phyloP scores from a whole-genome alignment of 2,113 vertebrate genomes.

The Crotophaga sulcirostris region DNA sequence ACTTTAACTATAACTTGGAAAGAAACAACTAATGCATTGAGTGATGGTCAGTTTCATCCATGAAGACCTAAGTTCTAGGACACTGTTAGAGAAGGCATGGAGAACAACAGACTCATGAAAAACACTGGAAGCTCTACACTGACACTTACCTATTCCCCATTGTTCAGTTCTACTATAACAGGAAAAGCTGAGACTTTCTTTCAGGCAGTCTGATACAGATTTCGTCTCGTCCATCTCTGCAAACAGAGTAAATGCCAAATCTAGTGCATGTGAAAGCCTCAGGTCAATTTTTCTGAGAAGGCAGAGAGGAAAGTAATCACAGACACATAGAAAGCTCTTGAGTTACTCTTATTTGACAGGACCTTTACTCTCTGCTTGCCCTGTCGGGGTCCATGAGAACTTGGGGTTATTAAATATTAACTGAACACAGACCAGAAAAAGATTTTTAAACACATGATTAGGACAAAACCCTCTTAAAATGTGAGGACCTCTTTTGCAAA shows the following conservation, averaged over 20 bases:
- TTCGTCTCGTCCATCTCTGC: not conserved
- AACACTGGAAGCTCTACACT: not conserved
- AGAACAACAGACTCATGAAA: not conserved
- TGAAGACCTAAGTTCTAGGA: not conserved
- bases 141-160: not conserved
- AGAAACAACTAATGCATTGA: not conserved
- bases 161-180: not conserved
- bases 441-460: not conserved
- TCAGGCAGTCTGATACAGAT: not conserved
- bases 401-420: not conserved
- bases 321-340: not conserved
- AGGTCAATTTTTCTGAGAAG: not conserved
- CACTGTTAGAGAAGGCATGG: not conserved
- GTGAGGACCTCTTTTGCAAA: not conserved
- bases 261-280: not conserved
- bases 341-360: not conserved
- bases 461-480: not conserved
- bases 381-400: not conserved
- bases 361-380: not conserved
- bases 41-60: accelerated
- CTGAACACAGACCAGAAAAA: not conserved
- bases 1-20: not conserved
- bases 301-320: accelerated
- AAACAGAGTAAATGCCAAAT: not conserved
- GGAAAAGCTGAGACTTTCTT: not conserved